phyloP scores from a whole-genome alignment of 2,888 invertebrate genomes.

The Quadriops clusia region DNA sequence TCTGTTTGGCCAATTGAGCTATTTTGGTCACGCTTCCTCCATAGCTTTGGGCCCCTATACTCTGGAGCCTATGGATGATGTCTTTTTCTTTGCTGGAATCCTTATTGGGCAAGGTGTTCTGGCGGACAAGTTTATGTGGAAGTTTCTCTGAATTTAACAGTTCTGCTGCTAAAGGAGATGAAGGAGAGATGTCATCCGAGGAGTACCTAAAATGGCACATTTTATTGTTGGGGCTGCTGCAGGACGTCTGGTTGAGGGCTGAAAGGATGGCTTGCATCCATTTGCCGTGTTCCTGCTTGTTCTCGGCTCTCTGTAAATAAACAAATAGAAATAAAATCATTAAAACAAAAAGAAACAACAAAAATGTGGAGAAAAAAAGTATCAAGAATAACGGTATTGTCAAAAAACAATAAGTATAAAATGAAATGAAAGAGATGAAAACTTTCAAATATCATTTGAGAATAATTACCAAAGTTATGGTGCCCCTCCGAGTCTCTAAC shows the following conservation, averaged over 20 bases:
- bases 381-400: too few relatives aligned
- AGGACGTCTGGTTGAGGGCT: constrained; percentile 31
- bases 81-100: constrained; percentile 13
- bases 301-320: constrained; percentile 28
- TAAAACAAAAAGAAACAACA: background rate
- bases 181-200: constrained; percentile 29
- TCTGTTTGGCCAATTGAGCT: too few relatives aligned
- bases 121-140: too few relatives aligned
- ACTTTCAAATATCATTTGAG: constrained; percentile 1
- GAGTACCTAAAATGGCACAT: constrained; percentile 36
- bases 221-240: constrained; percentile 16
- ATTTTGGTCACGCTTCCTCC: constrained; percentile 27
- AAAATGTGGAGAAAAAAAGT: background rate
- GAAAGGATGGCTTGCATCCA: constrained; percentile 42
- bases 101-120: constrained; percentile 18
- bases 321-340: constrained; percentile 4
- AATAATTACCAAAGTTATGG: constrained; percentile 35
- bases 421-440: too few relatives aligned
- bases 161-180: too few relatives aligned
- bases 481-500: constrained; percentile 36
- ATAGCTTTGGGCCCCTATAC: constrained; percentile 28
- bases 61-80: constrained; percentile 27
- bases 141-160: too few relatives aligned
- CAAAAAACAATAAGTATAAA: too few relatives aligned
- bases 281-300: constrained; percentile 36